Evolutionary conservation across 2,113 vertebrate species (phyloP).

Genomic region (Diadophis punctatus): DNA sequence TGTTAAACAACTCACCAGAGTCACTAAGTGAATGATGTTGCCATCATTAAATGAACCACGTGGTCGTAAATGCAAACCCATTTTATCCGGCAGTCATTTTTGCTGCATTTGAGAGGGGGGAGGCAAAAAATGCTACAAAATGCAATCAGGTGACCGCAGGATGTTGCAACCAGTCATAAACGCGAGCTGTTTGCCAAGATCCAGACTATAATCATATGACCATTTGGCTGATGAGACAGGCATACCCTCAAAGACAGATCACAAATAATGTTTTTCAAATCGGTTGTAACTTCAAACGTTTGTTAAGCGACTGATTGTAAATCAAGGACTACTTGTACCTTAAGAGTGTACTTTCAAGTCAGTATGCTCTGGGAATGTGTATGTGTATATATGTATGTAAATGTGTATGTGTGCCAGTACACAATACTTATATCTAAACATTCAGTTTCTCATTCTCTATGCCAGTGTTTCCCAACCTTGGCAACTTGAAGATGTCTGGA

Average conservation of each 20-base stretch:
- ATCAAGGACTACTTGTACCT: neutral
- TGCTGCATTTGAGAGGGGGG: neutral
- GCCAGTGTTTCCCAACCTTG: too few species aligned
- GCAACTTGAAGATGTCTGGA: too few species aligned
- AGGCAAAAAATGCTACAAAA: neutral
- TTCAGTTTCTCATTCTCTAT: neutral
- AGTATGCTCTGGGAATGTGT: conserved; percentile 38
- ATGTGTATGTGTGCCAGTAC: neutral
- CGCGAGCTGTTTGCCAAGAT: neutral
- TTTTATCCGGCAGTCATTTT: neutral
- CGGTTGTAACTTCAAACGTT: neutral
- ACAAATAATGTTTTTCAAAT: neutral
- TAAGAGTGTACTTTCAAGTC: neutral
- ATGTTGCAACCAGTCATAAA: neutral
- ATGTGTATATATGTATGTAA: neutral
- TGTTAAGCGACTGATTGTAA: neutral
- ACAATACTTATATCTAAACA: neutral
- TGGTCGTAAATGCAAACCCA: neutral
- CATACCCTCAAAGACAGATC: neutral
- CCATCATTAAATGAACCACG: neutral
- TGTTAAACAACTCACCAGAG: neutral
- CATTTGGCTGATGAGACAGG: neutral
- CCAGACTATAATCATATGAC: neutral
- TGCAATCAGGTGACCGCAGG: neutral
- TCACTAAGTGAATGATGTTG: neutral